A percentile compares a stretch with the other conserved stretches of the same genome.
Evolutionary conservation across 2,113 vertebrate species (phyloP).

Genomic region (Tapirus terrestris): DNA sequence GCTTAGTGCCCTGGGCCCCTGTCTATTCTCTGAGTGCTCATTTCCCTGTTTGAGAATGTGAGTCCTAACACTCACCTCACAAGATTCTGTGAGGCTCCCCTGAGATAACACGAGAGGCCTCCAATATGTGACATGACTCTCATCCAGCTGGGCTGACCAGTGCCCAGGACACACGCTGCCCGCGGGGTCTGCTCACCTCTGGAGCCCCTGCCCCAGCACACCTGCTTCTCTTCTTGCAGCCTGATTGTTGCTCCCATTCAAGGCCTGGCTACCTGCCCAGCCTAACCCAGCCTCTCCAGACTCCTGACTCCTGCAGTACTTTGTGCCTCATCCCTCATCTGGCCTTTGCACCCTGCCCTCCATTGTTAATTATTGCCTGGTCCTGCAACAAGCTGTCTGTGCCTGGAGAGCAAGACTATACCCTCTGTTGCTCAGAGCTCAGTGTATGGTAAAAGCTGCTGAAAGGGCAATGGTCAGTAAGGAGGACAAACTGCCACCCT

Average conservation of each 20-base stretch:
- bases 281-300: neutral
- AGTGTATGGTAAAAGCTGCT: neutral
- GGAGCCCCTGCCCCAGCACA: neutral
- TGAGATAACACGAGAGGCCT: neutral
- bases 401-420: neutral
- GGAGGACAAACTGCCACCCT: neutral
- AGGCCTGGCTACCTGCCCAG: neutral
- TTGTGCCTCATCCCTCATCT: neutral
- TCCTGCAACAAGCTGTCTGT: neutral
- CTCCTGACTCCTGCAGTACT: neutral
- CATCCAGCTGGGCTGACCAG: fast-evolving
- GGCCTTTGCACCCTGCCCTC: neutral
- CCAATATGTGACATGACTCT: no score
- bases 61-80: neutral
- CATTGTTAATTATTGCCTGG: fast-evolving
- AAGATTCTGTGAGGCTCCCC: no score
- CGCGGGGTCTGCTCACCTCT: neutral
- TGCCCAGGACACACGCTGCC: neutral
- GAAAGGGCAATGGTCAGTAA: neutral
- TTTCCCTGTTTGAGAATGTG: neutral
- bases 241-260: no score
- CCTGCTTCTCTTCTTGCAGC: neutral
- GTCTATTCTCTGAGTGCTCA: neutral
- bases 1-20: neutral
- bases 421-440: neutral